Conservation (phyloP, 2,888 invertebrate species). For the Busseola fusca region DNA sequence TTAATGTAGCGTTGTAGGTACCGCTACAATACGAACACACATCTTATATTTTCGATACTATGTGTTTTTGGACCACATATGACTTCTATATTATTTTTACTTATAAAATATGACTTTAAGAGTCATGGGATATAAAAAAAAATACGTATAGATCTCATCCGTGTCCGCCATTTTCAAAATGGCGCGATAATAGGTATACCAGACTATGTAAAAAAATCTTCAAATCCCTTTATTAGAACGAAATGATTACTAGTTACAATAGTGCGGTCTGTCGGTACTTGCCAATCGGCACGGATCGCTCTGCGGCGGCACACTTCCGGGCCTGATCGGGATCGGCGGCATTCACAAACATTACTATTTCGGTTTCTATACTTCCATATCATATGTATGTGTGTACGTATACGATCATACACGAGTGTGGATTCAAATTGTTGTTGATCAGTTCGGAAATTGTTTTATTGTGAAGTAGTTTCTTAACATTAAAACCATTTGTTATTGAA, state of each 20-base stretch:
- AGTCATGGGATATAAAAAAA: too few species aligned
- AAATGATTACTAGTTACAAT: not conserved
- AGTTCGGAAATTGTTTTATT: slow-evolving; percentile 18
- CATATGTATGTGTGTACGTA: slow-evolving; percentile 18
- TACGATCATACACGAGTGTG: slow-evolving; percentile 22
- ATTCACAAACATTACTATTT: slow-evolving; percentile 62
- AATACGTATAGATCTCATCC: too few species aligned
- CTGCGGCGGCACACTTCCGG: slow-evolving; percentile 56
- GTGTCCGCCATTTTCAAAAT: too few species aligned
- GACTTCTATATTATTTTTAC: too few species aligned
- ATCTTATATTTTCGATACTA: too few species aligned
- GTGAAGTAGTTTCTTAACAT: slow-evolving; percentile 7
- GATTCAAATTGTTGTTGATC: slow-evolving; percentile 26
- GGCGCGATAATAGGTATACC: too few species aligned
- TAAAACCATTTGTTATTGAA: too few species aligned
- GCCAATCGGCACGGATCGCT: slow-evolving; percentile 28
- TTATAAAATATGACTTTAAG: too few species aligned
- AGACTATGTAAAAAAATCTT: too few species aligned
- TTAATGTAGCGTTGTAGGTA: too few species aligned
- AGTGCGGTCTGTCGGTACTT: slow-evolving; percentile 54
- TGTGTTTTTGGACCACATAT: too few species aligned
- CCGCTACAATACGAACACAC: too few species aligned
- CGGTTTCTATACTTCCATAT: slow-evolving; percentile 46
- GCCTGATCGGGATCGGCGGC: slow-evolving; percentile 47
- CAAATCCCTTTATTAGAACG: not conserved